phyloP scores from a whole-genome alignment of 2,888 invertebrate species.

The Troides helena region DNA sequence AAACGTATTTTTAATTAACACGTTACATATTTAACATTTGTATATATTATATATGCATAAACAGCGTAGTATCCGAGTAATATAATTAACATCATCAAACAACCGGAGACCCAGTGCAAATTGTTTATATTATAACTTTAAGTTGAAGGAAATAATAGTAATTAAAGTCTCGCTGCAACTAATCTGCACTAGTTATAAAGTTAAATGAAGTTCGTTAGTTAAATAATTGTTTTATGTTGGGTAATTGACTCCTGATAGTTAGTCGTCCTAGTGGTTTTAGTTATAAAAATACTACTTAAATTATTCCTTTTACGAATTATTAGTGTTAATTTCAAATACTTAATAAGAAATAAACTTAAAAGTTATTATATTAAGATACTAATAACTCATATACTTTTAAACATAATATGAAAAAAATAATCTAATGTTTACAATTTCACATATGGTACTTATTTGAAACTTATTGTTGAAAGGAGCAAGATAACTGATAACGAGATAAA shows the following conservation, averaged over 20 bases:
- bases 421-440: too few species aligned
- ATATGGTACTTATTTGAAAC: too few species aligned
- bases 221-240: slow-evolving; percentile 9
- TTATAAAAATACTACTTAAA: background rate
- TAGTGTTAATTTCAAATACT: too few species aligned
- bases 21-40: background rate
- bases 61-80: slow-evolving; percentile 5
- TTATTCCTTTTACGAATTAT: too few species aligned
- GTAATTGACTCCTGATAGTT: slow-evolving; percentile 5
- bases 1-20: slow-evolving; percentile 1
- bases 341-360: too few species aligned
- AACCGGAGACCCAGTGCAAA: slow-evolving; percentile 30
- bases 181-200: slow-evolving; percentile 21
- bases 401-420: too few species aligned
- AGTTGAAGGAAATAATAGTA: slow-evolving; percentile 26
- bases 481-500: too few species aligned
- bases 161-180: slow-evolving; percentile 26
- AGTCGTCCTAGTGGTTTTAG: background rate
- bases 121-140: slow-evolving; percentile 29
- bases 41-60: background rate
- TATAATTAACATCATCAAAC: slow-evolving; percentile 28
- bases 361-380: too few species aligned
- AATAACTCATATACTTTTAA: too few species aligned
- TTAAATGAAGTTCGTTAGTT: slow-evolving; percentile 12
- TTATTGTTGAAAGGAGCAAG: too few species aligned